Evolutionary conservation across 2,888 invertebrate species (phyloP).

Genomic region (Cerastis rubricosa): DNA sequence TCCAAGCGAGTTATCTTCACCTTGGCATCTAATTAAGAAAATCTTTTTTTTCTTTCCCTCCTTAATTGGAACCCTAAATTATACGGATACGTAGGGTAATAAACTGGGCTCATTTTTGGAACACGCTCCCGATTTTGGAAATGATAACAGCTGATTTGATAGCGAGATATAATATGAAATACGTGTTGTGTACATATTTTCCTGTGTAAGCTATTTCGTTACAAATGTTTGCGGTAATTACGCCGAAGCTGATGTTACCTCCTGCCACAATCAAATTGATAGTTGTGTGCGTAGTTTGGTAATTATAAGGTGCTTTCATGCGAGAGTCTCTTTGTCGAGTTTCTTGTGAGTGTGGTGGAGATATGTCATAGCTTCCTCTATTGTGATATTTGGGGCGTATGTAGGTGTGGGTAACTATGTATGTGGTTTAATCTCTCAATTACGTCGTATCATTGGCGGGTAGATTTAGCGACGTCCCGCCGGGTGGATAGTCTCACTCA

Average conservation of each 20-base stretch:
- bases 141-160: slow-evolving; percentile 60
- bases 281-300: slow-evolving; percentile 46
- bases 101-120: slow-evolving; percentile 64
- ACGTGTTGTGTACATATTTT: slow-evolving; percentile 54
- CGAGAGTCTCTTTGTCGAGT: slow-evolving; percentile 52
- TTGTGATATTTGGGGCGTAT: slow-evolving; percentile 11
- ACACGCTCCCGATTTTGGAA: slow-evolving; percentile 56
- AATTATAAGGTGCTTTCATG: slow-evolving; percentile 57
- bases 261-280: slow-evolving; percentile 42
- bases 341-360: slow-evolving; percentile 19
- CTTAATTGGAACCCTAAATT: slow-evolving; percentile 75
- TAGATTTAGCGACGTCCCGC: slow-evolving; percentile 76
- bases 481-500: slow-evolving; percentile 73
- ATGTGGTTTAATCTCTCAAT: slow-evolving; percentile 70
- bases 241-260: slow-evolving; percentile 35
- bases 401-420: neutral
- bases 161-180: slow-evolving; percentile 56
- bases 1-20: slow-evolving; percentile 86
- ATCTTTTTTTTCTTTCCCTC: slow-evolving; percentile 75
- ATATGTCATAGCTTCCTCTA: slow-evolving; percentile 10
- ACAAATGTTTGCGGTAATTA: slow-evolving; percentile 52
- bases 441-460: slow-evolving; percentile 70
- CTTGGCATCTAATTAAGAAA: slow-evolving; percentile 86
- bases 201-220: slow-evolving; percentile 43
- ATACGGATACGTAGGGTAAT: slow-evolving; percentile 70